Evolutionary conservation across 2,113 vertebrate genomes (phyloP), one percentile per base, ranked within the genome.

Genomic region (Chamaetylas fuelleborni): DNA sequence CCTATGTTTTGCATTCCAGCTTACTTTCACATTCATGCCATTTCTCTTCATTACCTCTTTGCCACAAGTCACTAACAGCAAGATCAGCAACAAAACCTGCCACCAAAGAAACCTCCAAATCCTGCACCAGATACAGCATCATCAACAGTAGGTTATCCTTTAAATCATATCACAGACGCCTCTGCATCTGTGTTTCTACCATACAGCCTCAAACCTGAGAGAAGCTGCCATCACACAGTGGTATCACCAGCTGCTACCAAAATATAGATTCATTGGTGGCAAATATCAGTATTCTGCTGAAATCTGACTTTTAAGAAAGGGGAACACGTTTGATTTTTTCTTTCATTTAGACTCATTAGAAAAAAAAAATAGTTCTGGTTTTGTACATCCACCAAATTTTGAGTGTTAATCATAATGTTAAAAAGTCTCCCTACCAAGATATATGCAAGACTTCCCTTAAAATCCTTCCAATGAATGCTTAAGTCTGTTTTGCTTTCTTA

Each of bases 151-250:
- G 82, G 80, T 83, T 96, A 92, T 83, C 67, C 76, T 81, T 81
- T 77, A 86, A 93, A 81, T 78, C 86, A 23, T 73, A 74, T 58
- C 92, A 95, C 96, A 97, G 95, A 97, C 94, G 92, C 60, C 56
- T 92, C 92, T 96, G 86, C 96, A 94, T 95, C 96, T 96, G 95
- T 95, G 95, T 95, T 96, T 96, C 91, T 73, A 50, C 77, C 88
- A 79, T 90, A 64, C 61, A 95, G 74, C 86, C 66, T 85, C 74
- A 85, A 90, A 88, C 95, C 76, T 86, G 79, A 96, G 92, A 73
- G 93, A 96, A 96, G 51, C 94, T 95, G 93, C 82, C 86, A 88
- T 92, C 76, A 47, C 67, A 47, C 71, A 74, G 67, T 54, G 72
- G 34, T 56, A 78, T 88, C 92, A 88, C 94, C 64, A 8, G 85